Base-by-base conservation (phyloP, 2,888 invertebrate genomes). In the Temnothorax unifasciatus region DNA sequence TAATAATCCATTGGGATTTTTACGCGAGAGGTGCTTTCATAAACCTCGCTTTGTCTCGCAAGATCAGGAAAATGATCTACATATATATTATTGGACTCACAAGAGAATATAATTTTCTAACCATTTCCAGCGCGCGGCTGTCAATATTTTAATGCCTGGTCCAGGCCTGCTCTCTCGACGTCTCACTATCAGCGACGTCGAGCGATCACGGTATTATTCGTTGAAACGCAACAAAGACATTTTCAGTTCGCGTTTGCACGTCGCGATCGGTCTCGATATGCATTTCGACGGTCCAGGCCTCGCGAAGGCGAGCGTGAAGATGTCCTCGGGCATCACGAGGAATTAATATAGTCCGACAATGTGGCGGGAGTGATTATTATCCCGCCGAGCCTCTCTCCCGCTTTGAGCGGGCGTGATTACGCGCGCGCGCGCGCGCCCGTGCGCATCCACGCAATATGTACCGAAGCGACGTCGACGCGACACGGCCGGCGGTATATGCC, bases 321-420 rank as follows among this genome's bases (percentile, higher is more conserved):
- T 25, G 64, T 38, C 38, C 44, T 18, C 34, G 15, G 59, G 61
- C 29, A 25, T 69, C 29, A 54, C 69, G 69, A 44, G 54, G 44
- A 81, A 59, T 81, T 73, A 81, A 81, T 73, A 73, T 81, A 73
- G 73, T 59, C 47, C 38, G 79, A 59, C 79, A 59, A 59, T 73
- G 59, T 69, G 57, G 44, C 73, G 47, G 25, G 68, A 69, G 79
- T 71, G 73, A 81, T 81, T 81, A 81, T 59, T 73, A 81, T 71
- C 74, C 25, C 73, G 47, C 13, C 21, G 66, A 75, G 25, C 38
- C n/a, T 52, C 68, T 77, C 68, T 52, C 47, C 50, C 59, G 47
- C 57, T 64, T 76, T 50, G 66, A 66, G 38, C 34, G 64, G 38
- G 38, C 47, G 64, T 68, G 81, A 79, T 79, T 79, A 57, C 59